Evolutionary conservation across 2,113 vertebrate genomes (phyloP).

Genomic region (Pimephales promelas): DNA sequence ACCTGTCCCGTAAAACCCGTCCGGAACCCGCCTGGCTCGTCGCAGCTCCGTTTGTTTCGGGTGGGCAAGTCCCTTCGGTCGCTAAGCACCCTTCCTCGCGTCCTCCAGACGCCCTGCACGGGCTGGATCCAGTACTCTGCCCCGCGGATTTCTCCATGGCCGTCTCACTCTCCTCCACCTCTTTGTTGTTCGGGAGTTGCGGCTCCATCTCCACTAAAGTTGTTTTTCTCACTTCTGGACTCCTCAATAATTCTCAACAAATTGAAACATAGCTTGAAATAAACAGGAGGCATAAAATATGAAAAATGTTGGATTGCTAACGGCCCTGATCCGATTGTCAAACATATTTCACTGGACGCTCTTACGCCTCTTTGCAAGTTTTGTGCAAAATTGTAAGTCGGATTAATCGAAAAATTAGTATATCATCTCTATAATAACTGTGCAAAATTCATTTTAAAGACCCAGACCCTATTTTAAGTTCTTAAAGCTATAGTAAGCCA

Average conservation of each 20-base stretch:
- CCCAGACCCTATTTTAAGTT: constrained; percentile 73
- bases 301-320: constrained; percentile 63
- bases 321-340: constrained; percentile 70
- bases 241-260: constrained; percentile 50
- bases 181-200: constrained; percentile 63
- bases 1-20: constrained; percentile 76
- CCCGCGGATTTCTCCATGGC: constrained; percentile 72
- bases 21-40: constrained; percentile 65
- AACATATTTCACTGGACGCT: constrained; percentile 68
- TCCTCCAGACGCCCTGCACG: constrained; percentile 70
- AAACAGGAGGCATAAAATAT: constrained; percentile 59
- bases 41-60: constrained; percentile 66
- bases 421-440: constrained; percentile 70
- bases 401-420: constrained; percentile 69
- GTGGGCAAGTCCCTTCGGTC: constrained; percentile 62
- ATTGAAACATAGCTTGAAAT: constrained; percentile 55
- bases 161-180: constrained; percentile 64
- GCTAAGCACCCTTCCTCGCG: constrained; percentile 67
- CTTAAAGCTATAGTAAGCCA: constrained; percentile 83
- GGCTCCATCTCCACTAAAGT: constrained; percentile 71
- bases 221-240: constrained; percentile 37
- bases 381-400: constrained; percentile 54
- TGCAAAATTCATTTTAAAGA: constrained; percentile 75
- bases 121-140: constrained; percentile 61
- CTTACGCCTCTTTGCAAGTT: constrained; percentile 57